phyloP scores from a whole-genome alignment of 2,113 vertebrate species.

The Pithys albifrons region DNA sequence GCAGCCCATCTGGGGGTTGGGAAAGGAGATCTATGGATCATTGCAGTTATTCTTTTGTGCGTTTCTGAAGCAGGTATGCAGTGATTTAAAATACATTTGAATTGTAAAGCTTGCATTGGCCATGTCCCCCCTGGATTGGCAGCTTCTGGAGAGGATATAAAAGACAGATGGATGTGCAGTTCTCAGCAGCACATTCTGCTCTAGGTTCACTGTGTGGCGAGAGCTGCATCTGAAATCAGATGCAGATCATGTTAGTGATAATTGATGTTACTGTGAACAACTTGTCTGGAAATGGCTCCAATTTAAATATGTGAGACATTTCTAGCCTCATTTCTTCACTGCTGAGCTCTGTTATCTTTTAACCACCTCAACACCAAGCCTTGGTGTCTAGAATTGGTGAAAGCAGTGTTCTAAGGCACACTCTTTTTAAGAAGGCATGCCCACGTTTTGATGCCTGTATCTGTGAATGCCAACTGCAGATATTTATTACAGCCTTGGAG shows the following conservation, averaged over 20 bases:
- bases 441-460: not conserved
- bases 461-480: not conserved
- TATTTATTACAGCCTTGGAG: conserved; percentile 28
- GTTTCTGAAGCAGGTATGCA: conserved; percentile 35
- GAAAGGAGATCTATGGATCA: not conserved
- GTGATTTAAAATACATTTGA: conserved; percentile 49
- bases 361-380: not conserved
- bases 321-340: conserved; percentile 24
- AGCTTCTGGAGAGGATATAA: conserved; percentile 59
- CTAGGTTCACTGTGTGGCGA: conserved; percentile 26
- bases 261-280: conserved; percentile 68
- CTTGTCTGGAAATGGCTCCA: conserved; percentile 57
- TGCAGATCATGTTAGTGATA: conserved; percentile 67
- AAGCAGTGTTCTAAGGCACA: not conserved
- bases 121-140: conserved; percentile 11
- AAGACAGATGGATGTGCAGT: conserved; percentile 63
- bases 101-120: conserved; percentile 39
- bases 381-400: not conserved
- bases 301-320: conserved; percentile 59
- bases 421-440: not conserved
- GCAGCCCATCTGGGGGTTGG: accelerated
- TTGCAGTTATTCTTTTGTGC: not conserved
- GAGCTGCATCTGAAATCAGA: conserved; percentile 68
- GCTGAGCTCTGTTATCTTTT: conserved; percentile 26
- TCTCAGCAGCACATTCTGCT: conserved; percentile 62